Evolutionary conservation across 2,797 vertebrate genomes (phyloP), one percentile per base, ranked within the genome.

Genomic region (Pangasius krempfi): DNA sequence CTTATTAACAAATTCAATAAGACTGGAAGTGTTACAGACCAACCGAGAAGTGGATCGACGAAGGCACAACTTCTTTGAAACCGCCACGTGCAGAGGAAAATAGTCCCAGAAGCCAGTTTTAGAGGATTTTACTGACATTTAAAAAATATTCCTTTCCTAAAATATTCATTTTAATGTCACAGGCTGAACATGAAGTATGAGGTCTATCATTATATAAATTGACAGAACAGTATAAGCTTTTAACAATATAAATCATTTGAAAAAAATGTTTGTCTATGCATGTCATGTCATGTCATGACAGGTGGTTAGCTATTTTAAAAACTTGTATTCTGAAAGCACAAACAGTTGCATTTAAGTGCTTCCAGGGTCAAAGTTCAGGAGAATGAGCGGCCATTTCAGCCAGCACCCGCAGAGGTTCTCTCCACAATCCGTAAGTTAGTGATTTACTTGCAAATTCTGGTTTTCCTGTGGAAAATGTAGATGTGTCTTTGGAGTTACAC

Each of bases 321-420:
- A 10, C 25, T 50, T 76, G 22, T 50, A 50, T 76, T 76, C 40
- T 76, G 25, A 50, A 76, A 76, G 25, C 25, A 47, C 9, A n/a
- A 14, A n/a, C 40, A 50, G 44, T 44, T 40, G 33, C 20, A 2
- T 25, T 27, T 25, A 47, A 75, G 37, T 75, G 20, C 25, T 76
- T 76, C 25, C 73, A 50, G 44, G 73, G 73, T 50, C 75, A 78
- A 78, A 78, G 75, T n/a, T 78, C 75, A 78, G 75, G 75, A 7
- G 47, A 78, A 14, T 13, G 44, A 47, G 73, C 44, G 0, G 73
- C 73, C 73, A 76, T 78, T 47, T 75, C 4, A 14, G 16, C 22
- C 40, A 47, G 10, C 18, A 10, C 40, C 75, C 16, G 44, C 22
- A 50, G 44, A n/a, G 40, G n/a, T 52, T 16, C 44, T 30, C 47